Base-by-base conservation (phyloP, 2,797 vertebrate genomes). In the Tokudaia tokunoshimensis region DNA sequence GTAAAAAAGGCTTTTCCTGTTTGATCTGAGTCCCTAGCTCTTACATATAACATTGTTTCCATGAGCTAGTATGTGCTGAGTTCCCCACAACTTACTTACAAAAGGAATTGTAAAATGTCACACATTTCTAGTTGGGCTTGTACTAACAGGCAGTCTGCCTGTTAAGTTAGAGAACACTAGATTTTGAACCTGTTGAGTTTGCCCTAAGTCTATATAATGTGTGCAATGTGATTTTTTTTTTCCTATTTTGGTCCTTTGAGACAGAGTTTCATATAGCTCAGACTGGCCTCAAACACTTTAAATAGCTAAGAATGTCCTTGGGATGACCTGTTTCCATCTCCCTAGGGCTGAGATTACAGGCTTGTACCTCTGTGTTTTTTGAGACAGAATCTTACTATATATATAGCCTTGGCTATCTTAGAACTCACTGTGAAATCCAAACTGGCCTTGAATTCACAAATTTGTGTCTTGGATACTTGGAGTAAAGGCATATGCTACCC, bases 21-120 rank as follows among this genome's bases (percentile, higher is more conserved):
- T 93, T 94, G 52, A 24, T 76, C 78, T 79, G 55, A 83, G 22
- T 79, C 24, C 17, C 22, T 72, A 63, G 57, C 31, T 34, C 17
- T 41, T 61, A 61, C 79, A 65, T 95, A 74, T 79, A 91, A 89
- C 84, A 90, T 96, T 96, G 52, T 96, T 94, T 95, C 65, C 59
- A 34, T 76, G 65, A 96, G 8, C 34, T 24, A 75, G 1, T 86
- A 80, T 72, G 34, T 87, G 67, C 61, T 91, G 83, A 52, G 7
- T 94, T 95, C 14, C 80, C 50, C 63, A 34, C 9, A 96, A 20
- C 29, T 72, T 93, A n/a, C 50, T 92, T 88, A 91, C 20, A 91
- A 94, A 52, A 65, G 59, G 65, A 82, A 85, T 95, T 52, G 90
- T 92, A 96, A 74, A 79, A 83, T 94, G 75, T 57, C 65, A 91